phyloP scores from a whole-genome alignment of 2,113 vertebrate species.

The Mola mola region DNA sequence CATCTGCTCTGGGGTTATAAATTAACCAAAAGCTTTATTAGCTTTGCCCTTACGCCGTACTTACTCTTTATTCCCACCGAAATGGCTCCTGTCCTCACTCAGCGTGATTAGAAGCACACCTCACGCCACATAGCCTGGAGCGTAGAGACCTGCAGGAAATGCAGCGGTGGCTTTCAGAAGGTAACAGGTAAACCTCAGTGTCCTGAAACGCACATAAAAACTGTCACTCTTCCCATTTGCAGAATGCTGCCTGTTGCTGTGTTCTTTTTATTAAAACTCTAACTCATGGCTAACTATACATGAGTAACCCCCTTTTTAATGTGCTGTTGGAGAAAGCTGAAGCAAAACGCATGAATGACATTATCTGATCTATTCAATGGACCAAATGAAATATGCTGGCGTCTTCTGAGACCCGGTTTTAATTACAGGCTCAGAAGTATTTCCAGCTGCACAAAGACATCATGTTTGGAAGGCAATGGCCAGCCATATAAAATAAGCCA shows the following conservation, averaged over 20 bases:
- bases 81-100: constrained; percentile 60
- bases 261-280: not conserved
- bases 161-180: constrained; percentile 9
- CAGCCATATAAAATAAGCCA: constrained; percentile 35
- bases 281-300: not conserved
- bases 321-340: constrained; percentile 19
- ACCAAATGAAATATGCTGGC: constrained; percentile 56
- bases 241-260: not conserved
- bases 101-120: constrained; percentile 52
- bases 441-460: constrained; percentile 61
- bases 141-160: constrained; percentile 17
- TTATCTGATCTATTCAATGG: constrained; percentile 34
- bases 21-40: constrained; percentile 68
- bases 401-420: constrained; percentile 31
- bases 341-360: constrained; percentile 9
- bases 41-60: constrained; percentile 56
- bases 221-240: too few species aligned
- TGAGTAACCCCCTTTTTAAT: not conserved
- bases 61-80: constrained; percentile 44
- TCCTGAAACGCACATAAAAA: too few species aligned
- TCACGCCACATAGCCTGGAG: not conserved
- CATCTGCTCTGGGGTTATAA: constrained; percentile 61
- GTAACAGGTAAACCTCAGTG: constrained; percentile 26
- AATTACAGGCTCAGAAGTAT: constrained; percentile 14
- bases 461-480: constrained; percentile 38